Evolutionary conservation across 2,113 vertebrate genomes (phyloP).

Genomic region (Bambusicola thoracicus): DNA sequence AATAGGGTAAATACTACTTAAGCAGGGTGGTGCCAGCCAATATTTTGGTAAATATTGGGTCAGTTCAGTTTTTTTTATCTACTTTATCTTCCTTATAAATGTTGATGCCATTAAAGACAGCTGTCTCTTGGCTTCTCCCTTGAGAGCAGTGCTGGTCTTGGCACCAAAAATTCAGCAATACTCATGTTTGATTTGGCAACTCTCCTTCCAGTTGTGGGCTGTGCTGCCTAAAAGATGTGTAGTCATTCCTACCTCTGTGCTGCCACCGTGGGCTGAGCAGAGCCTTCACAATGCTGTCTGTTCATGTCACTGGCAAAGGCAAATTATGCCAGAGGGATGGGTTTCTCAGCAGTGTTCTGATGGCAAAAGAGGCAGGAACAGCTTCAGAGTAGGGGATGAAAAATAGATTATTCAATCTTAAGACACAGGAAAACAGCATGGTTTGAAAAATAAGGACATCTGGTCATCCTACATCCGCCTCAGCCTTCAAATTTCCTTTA

Average conservation of each 20-base stretch:
- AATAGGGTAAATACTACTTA: neutral
- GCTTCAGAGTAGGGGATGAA: slow-evolving; percentile 56
- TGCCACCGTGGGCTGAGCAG: neutral
- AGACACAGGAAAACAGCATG: slow-evolving; percentile 37
- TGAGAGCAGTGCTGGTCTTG: slow-evolving; percentile 11
- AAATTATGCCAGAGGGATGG: neutral
- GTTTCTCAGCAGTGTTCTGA: slow-evolving; percentile 30
- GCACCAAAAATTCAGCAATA: slow-evolving; percentile 9
- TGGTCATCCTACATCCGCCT: slow-evolving; percentile 63
- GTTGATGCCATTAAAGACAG: slow-evolving; percentile 1
- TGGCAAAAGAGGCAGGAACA: slow-evolving; percentile 21
- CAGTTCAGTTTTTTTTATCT: slow-evolving; percentile 39
- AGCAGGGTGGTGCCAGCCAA: neutral
- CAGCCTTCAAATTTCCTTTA: slow-evolving; percentile 65
- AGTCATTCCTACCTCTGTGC: neutral
- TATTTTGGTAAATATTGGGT: slow-evolving; percentile 33
- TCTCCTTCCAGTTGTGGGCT: neutral
- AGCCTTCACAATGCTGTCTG: neutral
- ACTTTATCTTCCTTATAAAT: slow-evolving; percentile 29
- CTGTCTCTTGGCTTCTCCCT: slow-evolving; percentile 20
- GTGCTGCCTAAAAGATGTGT: neutral
- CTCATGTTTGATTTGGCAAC: slow-evolving; percentile 19
- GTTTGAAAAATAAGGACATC: slow-evolving; percentile 70
- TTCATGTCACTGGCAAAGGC: neutral
- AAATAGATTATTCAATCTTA: slow-evolving; percentile 67